Conservation (phyloP, 2,113 vertebrate genomes). For the Lycocorax pyrrhopterus region DNA sequence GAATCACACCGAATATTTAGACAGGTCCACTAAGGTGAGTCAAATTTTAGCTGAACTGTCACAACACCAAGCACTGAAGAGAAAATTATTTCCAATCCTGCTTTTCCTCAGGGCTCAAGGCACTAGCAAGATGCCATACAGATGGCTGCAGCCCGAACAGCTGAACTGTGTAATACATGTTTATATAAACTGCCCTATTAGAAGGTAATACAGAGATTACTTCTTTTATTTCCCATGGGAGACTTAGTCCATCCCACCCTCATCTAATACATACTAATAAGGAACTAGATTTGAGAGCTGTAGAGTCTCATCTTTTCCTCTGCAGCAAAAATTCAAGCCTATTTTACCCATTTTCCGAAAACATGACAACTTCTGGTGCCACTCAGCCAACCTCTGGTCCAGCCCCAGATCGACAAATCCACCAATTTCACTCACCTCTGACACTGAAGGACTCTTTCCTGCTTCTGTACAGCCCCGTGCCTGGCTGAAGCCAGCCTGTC, state of each 20-base stretch:
- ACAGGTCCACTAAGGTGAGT: not conserved
- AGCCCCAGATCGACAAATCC: not conserved
- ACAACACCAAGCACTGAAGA: not conserved
- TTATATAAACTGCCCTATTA: not conserved
- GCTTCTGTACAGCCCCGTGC: accelerated
- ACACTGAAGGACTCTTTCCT: not conserved
- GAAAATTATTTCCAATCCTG: not conserved
- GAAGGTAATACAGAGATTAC: not conserved
- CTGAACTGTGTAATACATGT: not conserved
- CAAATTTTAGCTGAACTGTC: not conserved
- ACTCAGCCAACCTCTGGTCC: not conserved
- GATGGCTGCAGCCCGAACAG: accelerated
- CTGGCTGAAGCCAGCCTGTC: accelerated
- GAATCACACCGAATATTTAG: not conserved
- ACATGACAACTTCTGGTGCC: accelerated
- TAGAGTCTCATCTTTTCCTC: not conserved
- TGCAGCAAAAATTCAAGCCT: not conserved
- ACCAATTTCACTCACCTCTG: not conserved
- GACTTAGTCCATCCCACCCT: not conserved
- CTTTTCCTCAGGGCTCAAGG: not conserved
- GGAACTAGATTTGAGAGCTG: not conserved
- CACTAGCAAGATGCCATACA: not conserved
- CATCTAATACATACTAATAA: not conserved
- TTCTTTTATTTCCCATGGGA: not conserved
- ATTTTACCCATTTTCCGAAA: not conserved